A percentile compares a stretch with the other conserved stretches of the same genome.
Conservation (phyloP, 2,113 vertebrate genomes). For the Entomyzon cyanotis region DNA sequence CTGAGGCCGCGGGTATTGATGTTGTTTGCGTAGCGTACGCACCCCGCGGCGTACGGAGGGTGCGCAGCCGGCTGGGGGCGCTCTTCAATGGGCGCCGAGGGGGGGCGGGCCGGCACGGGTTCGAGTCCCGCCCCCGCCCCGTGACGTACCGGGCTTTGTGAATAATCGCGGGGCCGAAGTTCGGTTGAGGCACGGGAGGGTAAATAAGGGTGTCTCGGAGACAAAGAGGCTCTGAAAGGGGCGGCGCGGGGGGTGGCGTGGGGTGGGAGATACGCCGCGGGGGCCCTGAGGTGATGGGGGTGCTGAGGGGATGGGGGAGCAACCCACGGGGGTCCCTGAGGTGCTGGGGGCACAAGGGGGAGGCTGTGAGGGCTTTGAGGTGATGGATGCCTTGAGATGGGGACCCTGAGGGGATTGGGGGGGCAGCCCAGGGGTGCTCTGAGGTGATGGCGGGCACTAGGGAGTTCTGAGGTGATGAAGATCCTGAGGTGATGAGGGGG, state of each 20-base stretch:
- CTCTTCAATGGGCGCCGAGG: background rate
- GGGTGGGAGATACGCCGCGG: background rate
- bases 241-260: background rate
- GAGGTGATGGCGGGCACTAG: too few species aligned
- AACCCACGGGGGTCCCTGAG: background rate
- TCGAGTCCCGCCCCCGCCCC: slow-evolving; percentile 14
- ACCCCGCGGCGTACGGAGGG: too few species aligned
- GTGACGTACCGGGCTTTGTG: slow-evolving; percentile 49
- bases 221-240: slow-evolving; percentile 79
- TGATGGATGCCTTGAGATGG: background rate
- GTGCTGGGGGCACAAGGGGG: background rate
- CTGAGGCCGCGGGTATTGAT: accelerated
- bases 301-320: background rate
- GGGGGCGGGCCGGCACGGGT: background rate
- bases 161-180: slow-evolving; percentile 64
- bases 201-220: slow-evolving; percentile 71
- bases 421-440: too few species aligned
- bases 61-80: background rate
- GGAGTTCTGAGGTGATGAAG: background rate
- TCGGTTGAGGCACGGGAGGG: slow-evolving; percentile 70
- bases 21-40: background rate
- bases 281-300: background rate
- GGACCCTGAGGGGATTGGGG: background rate
- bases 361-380: background rate
- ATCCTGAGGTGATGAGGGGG: background rate